Evolutionary conservation across 2,888 invertebrate genomes (phyloP), one percentile per base, ranked within the genome.

Genomic region (Hemicrepidius hirtus): DNA sequence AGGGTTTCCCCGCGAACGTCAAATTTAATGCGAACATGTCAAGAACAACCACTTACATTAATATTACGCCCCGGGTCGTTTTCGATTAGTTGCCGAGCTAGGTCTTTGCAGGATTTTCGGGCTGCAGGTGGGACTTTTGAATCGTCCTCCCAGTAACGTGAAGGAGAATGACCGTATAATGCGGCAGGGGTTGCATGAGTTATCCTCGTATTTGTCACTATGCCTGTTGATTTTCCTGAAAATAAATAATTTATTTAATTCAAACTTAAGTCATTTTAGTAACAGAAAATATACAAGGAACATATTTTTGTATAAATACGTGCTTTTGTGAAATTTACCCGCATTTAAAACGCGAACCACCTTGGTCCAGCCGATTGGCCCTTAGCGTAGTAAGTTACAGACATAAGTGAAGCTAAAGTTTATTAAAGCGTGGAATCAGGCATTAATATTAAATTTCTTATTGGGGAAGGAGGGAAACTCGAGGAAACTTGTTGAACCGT

Each of bases 111-210:
- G 77, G 92, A 90, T 81, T 91, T 90, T 69, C 93, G 87, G 16
- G 92, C 91, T 10, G 90, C 89, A 0, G 92, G 91, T 0, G 94
- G 93, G 0, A 94, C 92, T 81, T 94, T 91, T 74, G 92, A 92
- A 82, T 94, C 93, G 78, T 94, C 93, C 82, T 94, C 94, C 94
- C 94, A 94, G 83, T 93, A 93, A 53, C 94, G 87, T 16, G 92
- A 92, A 6, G 93, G 91, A 1, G 93, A 90, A 81, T 94, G 94
- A 0, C 94, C 93, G 82, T 93, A 94, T 40, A 93, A 86, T 0
- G 94, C 94, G 0, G 94, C 93, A 0, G 94, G 94, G 0, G 94
- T 94, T 0, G 94, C 94, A 82, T 94, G 94, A 0, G 94, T 94
- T 78, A 95, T 91, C 50, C 94, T 87, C 0, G 94, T 93, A 72